Percentiles rank a stretch among this genome's conserved stretches.
phyloP scores from a whole-genome alignment of 2,113 vertebrate species.

The Notechis scutatus region DNA sequence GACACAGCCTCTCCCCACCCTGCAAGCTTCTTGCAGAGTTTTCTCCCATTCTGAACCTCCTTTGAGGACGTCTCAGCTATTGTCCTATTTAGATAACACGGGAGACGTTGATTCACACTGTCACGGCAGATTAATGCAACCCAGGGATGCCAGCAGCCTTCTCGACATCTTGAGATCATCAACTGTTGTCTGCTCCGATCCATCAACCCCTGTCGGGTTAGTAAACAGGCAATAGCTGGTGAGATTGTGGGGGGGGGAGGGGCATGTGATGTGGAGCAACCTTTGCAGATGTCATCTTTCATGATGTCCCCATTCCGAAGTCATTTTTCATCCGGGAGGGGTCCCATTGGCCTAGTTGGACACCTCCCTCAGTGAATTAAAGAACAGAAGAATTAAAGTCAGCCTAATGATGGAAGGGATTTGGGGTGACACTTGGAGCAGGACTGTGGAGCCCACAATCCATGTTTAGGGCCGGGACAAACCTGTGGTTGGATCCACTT shows the following conservation, averaged over 20 bases:
- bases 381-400: not conserved
- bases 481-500: not conserved
- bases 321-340: not conserved
- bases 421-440: not conserved
- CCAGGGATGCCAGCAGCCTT: slow-evolving; percentile 10
- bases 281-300: slow-evolving; percentile 48
- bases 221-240: slow-evolving; percentile 30
- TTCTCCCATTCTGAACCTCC: not conserved
- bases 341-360: not conserved
- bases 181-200: slow-evolving; percentile 50
- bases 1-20: not conserved
- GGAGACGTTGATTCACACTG: slow-evolving; percentile 47
- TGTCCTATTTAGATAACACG: slow-evolving; percentile 41
- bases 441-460: not conserved
- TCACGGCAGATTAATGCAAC: slow-evolving; percentile 56
- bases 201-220: slow-evolving; percentile 48
- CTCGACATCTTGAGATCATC: slow-evolving; percentile 49
- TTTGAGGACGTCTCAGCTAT: not conserved
- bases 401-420: not conserved
- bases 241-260: slow-evolving; percentile 54
- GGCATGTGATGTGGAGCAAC: slow-evolving; percentile 31
- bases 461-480: not conserved
- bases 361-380: not conserved
- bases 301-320: slow-evolving; percentile 11
- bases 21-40: not conserved